Conservation (phyloP, 2,797 vertebrate species). For the Microchirus variegatus region DNA sequence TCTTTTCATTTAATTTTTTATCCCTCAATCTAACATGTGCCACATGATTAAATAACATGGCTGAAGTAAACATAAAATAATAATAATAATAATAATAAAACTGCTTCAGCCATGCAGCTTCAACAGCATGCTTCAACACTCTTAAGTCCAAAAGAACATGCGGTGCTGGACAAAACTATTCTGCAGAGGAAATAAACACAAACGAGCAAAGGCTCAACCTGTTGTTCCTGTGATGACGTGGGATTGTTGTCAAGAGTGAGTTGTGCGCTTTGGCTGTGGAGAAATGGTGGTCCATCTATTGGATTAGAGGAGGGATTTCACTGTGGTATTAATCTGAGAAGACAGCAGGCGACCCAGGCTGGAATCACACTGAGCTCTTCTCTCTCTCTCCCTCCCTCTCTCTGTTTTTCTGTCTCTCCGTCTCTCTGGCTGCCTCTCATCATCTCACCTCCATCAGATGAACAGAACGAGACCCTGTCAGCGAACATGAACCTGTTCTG, state of each 20-base stretch:
- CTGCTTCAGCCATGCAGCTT: too few species aligned
- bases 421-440: constrained; percentile 51
- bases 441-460: constrained; percentile 33
- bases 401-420: constrained; percentile 55
- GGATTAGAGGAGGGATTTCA: constrained; percentile 96
- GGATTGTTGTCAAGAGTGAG: constrained; percentile 58
- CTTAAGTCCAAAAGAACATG: constrained; percentile 13
- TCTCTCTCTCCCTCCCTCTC: constrained; percentile 52
- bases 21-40: too few species aligned
- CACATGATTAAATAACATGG: too few species aligned
- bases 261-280: constrained; percentile 71
- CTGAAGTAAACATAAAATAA: too few species aligned
- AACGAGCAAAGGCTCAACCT: constrained; percentile 43
- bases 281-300: constrained; percentile 89
- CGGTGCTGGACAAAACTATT: neutral
- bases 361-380: constrained; percentile 67
- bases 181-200: constrained; percentile 8
- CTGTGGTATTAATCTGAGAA: constrained; percentile 90
- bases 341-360: constrained; percentile 83
- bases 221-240: constrained; percentile 29
- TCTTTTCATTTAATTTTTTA: too few species aligned
- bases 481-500: constrained; percentile 94
- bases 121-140: too few species aligned
- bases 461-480: constrained; percentile 3
- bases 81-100: too few species aligned